Evolutionary conservation across 2,888 invertebrate species (phyloP).

Genomic region (Tiphia femorata): DNA sequence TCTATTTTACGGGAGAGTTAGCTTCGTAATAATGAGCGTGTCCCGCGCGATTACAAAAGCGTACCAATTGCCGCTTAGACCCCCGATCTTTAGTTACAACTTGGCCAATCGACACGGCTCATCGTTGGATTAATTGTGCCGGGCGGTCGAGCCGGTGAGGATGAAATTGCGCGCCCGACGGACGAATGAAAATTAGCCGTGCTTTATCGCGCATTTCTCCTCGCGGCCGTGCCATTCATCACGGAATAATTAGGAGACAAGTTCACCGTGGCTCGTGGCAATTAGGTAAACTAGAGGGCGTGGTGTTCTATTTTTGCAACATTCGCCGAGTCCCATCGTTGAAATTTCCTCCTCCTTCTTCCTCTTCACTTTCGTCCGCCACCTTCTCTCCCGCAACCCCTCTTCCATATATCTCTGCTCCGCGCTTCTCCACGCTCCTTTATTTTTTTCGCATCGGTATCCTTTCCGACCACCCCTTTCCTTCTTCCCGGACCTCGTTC

Average conservation of each 20-base stretch:
- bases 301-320: constrained; percentile 64
- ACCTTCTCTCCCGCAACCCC: neutral
- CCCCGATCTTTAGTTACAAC: constrained; percentile 6
- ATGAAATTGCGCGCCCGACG: constrained; percentile 33
- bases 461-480: constrained; percentile 38
- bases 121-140: constrained; percentile 39
- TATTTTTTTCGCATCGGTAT: constrained; percentile 26
- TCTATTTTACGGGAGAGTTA: too few relatives aligned
- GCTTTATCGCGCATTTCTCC: constrained; percentile 57
- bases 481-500: constrained; percentile 51
- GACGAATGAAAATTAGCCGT: constrained; percentile 57
- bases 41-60: too few relatives aligned
- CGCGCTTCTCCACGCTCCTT: constrained; percentile 25
- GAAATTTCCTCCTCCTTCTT: constrained; percentile 16
- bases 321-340: constrained; percentile 22
- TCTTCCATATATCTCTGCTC: neutral
- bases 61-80: too few relatives aligned
- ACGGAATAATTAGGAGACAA: constrained; percentile 67
- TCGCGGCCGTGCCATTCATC: constrained; percentile 57
- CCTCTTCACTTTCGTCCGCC: constrained; percentile 6
- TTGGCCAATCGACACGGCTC: constrained; percentile 25
- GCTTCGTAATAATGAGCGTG: too few relatives aligned
- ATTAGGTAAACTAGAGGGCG: constrained; percentile 67
- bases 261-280: constrained; percentile 62
- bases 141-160: too few relatives aligned